Evolutionary conservation across 2,888 invertebrate species (phyloP).

Genomic region (Rhamnusium bicolor): DNA sequence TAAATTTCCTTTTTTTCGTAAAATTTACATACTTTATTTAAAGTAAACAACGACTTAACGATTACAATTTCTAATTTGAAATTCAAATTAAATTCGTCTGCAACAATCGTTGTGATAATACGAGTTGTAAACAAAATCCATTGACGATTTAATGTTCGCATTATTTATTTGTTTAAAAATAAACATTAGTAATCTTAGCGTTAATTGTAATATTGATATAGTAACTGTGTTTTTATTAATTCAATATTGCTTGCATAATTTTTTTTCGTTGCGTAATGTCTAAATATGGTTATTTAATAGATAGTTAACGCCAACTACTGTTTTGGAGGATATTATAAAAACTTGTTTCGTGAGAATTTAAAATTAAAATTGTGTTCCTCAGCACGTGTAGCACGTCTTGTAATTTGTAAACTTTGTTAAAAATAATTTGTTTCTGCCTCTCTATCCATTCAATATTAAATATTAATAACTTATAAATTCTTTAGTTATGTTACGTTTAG

Average conservation of each 20-base stretch:
- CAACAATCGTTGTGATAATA: neutral
- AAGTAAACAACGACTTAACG: slow-evolving; percentile 13
- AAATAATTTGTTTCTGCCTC: neutral
- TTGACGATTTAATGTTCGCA: neutral
- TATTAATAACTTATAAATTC: too few relatives aligned
- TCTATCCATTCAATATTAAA: too few relatives aligned
- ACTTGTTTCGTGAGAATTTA: neutral
- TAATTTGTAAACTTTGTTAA: neutral
- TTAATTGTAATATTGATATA: neutral
- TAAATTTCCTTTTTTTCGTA: too few relatives aligned
- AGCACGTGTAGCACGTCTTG: neutral
- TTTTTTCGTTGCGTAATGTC: neutral
- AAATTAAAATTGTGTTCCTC: neutral
- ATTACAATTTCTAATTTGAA: slow-evolving; percentile 7
- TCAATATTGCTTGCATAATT: neutral
- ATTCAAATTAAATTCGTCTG: slow-evolving; percentile 11
- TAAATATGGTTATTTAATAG: neutral
- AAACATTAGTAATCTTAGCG: slow-evolving; percentile 7
- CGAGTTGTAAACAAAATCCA: slow-evolving; percentile 10
- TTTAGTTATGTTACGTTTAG: too few relatives aligned
- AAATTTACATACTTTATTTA: slow-evolving; percentile 16
- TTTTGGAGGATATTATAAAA: neutral
- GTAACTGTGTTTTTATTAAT: neutral
- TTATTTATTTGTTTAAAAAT: slow-evolving; percentile 7
- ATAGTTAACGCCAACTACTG: neutral